Conservation (phyloP, 2,888 invertebrate species). For the Cremastobaeus sp. region DNA sequence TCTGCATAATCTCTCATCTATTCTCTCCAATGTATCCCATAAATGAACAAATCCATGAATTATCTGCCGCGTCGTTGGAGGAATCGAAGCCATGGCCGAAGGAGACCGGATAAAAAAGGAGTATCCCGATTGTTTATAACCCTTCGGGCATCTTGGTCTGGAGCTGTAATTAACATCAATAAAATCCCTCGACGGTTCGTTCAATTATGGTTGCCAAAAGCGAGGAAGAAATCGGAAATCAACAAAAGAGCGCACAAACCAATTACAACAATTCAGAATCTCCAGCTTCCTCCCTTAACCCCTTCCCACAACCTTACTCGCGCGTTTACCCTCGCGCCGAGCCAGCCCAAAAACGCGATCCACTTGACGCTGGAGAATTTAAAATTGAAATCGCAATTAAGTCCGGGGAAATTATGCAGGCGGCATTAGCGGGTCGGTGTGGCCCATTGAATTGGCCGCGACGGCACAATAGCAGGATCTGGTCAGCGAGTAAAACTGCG, state of each 20-base stretch:
- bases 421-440: conserved; percentile 1
- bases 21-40: conserved; percentile 15
- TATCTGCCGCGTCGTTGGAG: not conserved
- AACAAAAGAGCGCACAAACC: conserved; percentile 36
- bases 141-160: conserved; percentile 4
- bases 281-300: conserved; percentile 4
- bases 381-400: conserved; percentile 28
- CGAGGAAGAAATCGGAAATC: conserved; percentile 26
- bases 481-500: not conserved
- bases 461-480: not conserved
- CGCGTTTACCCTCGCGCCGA: not conserved
- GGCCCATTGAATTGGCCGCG: not conserved
- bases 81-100: not conserved
- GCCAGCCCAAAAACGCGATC: conserved; percentile 11
- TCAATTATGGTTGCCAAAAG: conserved; percentile 29
- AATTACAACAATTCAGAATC: conserved; percentile 27
- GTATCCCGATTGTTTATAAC: not conserved
- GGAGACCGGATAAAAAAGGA: not conserved
- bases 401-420: conserved; percentile 13
- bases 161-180: conserved; percentile 28
- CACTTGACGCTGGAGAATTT: conserved; percentile 2
- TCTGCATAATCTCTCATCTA: conserved; percentile 38
- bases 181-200: conserved; percentile 28
- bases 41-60: conserved; percentile 31
- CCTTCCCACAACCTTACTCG: conserved; percentile 1